Evolutionary conservation across 2,888 invertebrate genomes (phyloP).

Genomic region (Actias luna): DNA sequence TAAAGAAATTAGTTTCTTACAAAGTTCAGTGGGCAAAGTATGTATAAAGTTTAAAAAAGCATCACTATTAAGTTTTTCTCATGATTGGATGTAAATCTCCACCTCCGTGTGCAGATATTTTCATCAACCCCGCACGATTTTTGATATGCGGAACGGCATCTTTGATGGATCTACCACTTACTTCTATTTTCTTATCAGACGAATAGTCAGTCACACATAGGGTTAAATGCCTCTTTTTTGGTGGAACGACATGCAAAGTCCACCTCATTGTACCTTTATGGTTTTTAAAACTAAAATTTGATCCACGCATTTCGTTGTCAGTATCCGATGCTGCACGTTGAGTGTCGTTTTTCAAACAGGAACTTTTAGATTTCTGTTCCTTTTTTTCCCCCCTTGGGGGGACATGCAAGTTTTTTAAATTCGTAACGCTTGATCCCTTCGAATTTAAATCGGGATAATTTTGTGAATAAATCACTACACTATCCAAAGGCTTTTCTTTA

Average conservation of each 20-base stretch:
- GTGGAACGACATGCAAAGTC: conserved; percentile 63
- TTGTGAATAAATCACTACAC: conserved; percentile 73
- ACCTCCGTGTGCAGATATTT: conserved; percentile 71
- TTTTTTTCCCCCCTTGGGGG: conserved; percentile 81
- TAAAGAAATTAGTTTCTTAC: conserved; percentile 13
- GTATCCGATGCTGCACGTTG: conserved; percentile 72
- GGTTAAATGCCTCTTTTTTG: conserved; percentile 68
- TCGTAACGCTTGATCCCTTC: conserved; percentile 65
- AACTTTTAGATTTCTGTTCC: conserved; percentile 64
- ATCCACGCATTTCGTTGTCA: conserved; percentile 64
- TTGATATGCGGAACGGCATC: conserved; percentile 62
- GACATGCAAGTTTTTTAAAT: conserved; percentile 80
- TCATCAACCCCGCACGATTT: conserved; percentile 56
- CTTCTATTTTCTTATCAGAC: conserved; percentile 66
- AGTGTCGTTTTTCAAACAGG: conserved; percentile 54
- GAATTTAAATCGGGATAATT: conserved; percentile 72
- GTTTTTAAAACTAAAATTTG: conserved; percentile 37
- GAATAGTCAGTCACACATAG: conserved; percentile 69
- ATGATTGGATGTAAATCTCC: conserved; percentile 71
- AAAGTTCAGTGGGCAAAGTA: conserved; percentile 13
- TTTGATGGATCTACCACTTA: conserved; percentile 51
- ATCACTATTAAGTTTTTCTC: conserved; percentile 59
- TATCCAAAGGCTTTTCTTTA: conserved; percentile 68
- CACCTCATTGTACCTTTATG: conserved; percentile 66
- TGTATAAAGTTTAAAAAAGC: conserved; percentile 10